These are phyloP conservation scores for Lasioglossum vierecki DNA, from an alignment of 2,888 invertebrate genomes.

Conservation along the genomic window DNA sequence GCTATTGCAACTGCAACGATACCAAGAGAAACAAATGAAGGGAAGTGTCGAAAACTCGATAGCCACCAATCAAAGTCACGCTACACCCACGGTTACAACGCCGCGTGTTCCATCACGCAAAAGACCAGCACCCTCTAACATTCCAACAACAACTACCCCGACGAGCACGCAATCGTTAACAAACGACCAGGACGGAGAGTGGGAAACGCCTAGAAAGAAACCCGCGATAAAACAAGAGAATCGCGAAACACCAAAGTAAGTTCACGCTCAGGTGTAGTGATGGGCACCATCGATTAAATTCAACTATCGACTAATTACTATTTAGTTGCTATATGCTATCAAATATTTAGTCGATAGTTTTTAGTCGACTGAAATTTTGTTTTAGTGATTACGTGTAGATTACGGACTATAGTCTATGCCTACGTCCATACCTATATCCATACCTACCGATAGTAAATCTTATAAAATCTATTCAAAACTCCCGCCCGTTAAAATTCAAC, in stretches of 20 bases:
- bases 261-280: background rate
- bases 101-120: slow-evolving; percentile 86
- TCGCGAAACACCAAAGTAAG: slow-evolving; percentile 77
- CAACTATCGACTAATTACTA: too few relatives aligned
- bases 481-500: too few relatives aligned
- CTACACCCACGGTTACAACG: slow-evolving; percentile 73
- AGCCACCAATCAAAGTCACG: slow-evolving; percentile 77
- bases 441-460: too few relatives aligned
- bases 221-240: slow-evolving; percentile 76
- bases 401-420: too few relatives aligned
- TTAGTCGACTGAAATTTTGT: too few relatives aligned
- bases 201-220: slow-evolving; percentile 80
- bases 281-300: too few relatives aligned
- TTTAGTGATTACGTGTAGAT: too few relatives aligned
- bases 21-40: slow-evolving; percentile 92
- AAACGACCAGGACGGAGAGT: slow-evolving; percentile 75
- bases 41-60: slow-evolving; percentile 81
- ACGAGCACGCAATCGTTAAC: slow-evolving; percentile 54
- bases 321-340: too few relatives aligned
- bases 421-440: too few relatives aligned
- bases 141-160: slow-evolving; percentile 61
- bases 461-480: too few relatives aligned
- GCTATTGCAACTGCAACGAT: slow-evolving; percentile 93
- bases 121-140: slow-evolving; percentile 84
- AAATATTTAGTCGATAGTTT: too few relatives aligned